Base-by-base conservation (phyloP, 1,140 invertebrate genomes). In the Drosophila gunungcola region DNA sequence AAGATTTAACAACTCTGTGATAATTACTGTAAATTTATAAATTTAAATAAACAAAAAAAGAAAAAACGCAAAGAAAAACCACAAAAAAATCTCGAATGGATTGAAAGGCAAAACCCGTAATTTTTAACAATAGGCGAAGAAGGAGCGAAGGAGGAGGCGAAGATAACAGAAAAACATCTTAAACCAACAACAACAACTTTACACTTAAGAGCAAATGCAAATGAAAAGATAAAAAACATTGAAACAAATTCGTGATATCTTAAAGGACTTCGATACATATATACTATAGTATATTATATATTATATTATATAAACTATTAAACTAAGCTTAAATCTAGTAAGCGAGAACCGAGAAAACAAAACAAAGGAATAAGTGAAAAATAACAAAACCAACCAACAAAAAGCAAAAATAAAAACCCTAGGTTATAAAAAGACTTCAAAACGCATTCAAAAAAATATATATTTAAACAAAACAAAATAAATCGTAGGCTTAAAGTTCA, bases 11-110 rank as follows among this genome's bases (percentile, higher is more conserved):
- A 92, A 91, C 91, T 91, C 91, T 92, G 91, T 92, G 91, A 92
- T 92, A 92, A 92, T 92, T 92, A 92, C 91, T 92, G 84, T 92
- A 92, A 92, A 92, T 92, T 92, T 92, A 92, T 91, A 91, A 91
- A 81, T 89, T 90, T 86, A 89, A 91, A 86, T 68, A 77, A 84
- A 84, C 55, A 73, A 60, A 79, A 68, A 49, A 68, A 49, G 46
- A 43, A 76, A 81, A 53, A 68, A 62, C 54, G 54, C 27, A 56
- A 83, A 69, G 69, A 77, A 68, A 76, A 79, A 46, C 65, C 21
- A 72, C 60, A 70, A 67, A 64, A 70, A 65, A 60, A 60, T 86
- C 83, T 79, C 75, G 83, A 88, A 88, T 73, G 68, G 55, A 68
- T 55, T 69, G 63, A 85, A 86, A 77, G 61, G 80, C 42, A 70